Conservation (phyloP, 2,888 invertebrate genomes). For the Tenthredo notha region DNA sequence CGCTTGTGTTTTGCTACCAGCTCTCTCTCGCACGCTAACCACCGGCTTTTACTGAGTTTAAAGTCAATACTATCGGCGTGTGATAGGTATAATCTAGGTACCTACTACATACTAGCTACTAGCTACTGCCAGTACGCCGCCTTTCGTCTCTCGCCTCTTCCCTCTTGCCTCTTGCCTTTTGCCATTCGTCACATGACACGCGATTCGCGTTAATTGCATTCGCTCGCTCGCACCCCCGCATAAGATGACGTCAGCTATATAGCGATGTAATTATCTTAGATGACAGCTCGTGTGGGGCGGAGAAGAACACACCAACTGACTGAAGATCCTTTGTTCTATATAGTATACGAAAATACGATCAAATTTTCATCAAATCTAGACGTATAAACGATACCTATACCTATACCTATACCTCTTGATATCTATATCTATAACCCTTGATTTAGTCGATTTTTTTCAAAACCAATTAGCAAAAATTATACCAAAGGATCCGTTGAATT, state of each 20-base stretch:
- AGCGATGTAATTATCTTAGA: constrained; percentile 17
- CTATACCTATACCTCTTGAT: too few relatives aligned
- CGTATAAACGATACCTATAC: not conserved
- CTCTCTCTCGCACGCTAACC: constrained; percentile 6
- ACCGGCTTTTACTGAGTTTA: constrained; percentile 10
- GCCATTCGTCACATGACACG: constrained; percentile 42
- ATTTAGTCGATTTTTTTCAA: not conserved
- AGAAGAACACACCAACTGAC: not conserved
- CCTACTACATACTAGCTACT: not conserved
- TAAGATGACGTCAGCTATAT: constrained; percentile 22
- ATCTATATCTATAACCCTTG: not conserved
- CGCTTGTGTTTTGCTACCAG: not conserved
- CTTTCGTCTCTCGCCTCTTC: not conserved
- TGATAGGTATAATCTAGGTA: not conserved
- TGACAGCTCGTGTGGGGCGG: not conserved
- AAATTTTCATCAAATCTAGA: not conserved
- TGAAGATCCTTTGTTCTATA: not conserved
- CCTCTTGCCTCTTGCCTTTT: not conserved
- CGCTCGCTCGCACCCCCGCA: not conserved
- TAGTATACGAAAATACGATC: not conserved
- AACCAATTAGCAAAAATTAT: not conserved
- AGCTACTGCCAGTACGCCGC: not conserved
- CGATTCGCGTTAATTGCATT: constrained; percentile 46
- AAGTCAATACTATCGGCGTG: constrained; percentile 24
- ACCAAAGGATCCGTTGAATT: not conserved